Evolutionary conservation across 2,797 vertebrate species (phyloP).

Genomic region (Allobates femoralis): DNA sequence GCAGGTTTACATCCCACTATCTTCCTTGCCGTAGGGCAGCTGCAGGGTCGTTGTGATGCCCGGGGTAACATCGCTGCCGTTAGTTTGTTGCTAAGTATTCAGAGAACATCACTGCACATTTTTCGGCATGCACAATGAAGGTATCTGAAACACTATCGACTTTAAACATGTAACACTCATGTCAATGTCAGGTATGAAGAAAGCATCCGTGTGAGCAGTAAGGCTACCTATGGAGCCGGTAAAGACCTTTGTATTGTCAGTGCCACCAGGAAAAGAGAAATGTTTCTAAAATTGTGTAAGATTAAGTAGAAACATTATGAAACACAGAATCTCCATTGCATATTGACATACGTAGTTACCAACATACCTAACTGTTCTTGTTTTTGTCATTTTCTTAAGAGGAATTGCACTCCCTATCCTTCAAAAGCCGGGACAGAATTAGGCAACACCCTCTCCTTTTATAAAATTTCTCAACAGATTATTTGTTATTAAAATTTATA

Average conservation of each 20-base stretch:
- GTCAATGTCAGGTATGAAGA: background rate
- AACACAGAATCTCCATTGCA: background rate
- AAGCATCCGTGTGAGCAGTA: background rate
- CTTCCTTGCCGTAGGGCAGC: background rate
- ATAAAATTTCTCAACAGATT: no score
- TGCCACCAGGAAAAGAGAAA: background rate
- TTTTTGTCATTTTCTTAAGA: background rate
- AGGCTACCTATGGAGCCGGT: slow-evolving; percentile 7
- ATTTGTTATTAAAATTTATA: no score
- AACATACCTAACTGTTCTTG: background rate
- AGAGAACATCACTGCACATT: background rate
- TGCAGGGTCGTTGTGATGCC: background rate
- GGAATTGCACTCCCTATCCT: no score
- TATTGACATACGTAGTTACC: background rate
- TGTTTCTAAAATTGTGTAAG: background rate
- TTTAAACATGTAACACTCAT: background rate
- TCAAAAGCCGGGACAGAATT: no score
- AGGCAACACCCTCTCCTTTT: no score
- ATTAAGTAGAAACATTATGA: background rate
- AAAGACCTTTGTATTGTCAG: background rate
- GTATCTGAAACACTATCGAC: background rate
- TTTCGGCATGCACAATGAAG: background rate
- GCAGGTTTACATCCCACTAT: slow-evolving; percentile 11
- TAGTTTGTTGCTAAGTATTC: background rate
- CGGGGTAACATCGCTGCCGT: slow-evolving; percentile 5